Conservation (phyloP, 2,113 vertebrate genomes). For the Sinocyclocheilus grahami region DNA sequence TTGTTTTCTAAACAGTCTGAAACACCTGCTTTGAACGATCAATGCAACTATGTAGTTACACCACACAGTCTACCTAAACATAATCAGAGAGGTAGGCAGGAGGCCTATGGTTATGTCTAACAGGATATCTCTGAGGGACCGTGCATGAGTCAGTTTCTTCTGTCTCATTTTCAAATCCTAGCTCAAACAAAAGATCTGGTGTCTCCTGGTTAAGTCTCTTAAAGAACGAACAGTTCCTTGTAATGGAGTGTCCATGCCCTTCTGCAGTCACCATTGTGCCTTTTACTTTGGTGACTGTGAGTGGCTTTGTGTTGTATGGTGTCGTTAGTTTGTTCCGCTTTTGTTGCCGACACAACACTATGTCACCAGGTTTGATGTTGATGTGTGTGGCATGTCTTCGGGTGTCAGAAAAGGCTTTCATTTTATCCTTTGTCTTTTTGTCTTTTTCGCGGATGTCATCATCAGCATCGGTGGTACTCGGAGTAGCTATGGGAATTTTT, state of each 20-base stretch:
- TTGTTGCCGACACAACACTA: not conserved
- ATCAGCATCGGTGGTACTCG: not conserved
- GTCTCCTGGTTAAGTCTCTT: not conserved
- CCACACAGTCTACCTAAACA: too few species aligned
- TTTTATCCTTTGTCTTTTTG: slow-evolving; percentile 5
- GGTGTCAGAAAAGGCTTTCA: slow-evolving; percentile 19
- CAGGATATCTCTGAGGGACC: too few species aligned
- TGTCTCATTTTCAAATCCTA: too few species aligned
- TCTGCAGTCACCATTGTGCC: slow-evolving; percentile 36
- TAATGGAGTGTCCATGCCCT: not conserved
- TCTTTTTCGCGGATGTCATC: not conserved
- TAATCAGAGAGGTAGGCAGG: too few species aligned
- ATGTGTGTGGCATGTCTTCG: not conserved
- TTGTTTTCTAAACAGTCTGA: too few species aligned
- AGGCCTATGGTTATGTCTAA: too few species aligned
- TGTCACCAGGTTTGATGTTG: not conserved
- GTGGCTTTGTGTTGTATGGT: slow-evolving; percentile 23
- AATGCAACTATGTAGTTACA: too few species aligned
- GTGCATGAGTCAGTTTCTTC: too few species aligned
- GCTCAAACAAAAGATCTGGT: too few species aligned
- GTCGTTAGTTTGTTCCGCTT: slow-evolving; percentile 36
- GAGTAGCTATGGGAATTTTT: not conserved
- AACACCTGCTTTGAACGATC: too few species aligned
- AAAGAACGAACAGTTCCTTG: slow-evolving; percentile 39
- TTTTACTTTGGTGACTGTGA: slow-evolving; percentile 14